Percentiles rank a stretch among this genome's conserved stretches.
Conservation (phyloP, 1,140 invertebrate genomes). For the Aphelenchoides besseyi region DNA sequence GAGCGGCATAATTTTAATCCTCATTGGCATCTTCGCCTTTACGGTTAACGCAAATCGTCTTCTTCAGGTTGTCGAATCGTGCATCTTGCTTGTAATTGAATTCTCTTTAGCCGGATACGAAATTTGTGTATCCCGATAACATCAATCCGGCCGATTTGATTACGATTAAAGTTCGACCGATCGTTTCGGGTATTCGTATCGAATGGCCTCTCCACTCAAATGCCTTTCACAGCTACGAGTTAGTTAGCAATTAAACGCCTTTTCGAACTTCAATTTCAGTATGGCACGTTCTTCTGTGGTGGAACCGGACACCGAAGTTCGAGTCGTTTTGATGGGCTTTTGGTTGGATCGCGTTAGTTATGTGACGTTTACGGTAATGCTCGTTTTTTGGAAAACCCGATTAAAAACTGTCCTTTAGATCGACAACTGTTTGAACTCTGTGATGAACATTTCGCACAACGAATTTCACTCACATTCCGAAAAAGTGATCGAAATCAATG, state of each 20-base stretch:
- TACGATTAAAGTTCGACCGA: conserved; percentile 54
- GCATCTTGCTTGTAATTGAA: neutral
- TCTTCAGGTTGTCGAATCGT: neutral
- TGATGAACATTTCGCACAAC: conserved; percentile 48
- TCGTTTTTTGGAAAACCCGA: conserved; percentile 36
- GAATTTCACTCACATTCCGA: conserved; percentile 57
- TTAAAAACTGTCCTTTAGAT: conserved; percentile 2
- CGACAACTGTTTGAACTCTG: conserved; percentile 39
- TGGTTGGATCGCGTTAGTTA: conserved; percentile 51
- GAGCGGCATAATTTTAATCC: neutral
- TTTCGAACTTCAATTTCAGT: conserved; percentile 36
- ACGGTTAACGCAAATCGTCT: too few relatives aligned
- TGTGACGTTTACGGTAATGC: conserved; percentile 52
- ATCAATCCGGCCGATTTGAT: conserved; percentile 31
- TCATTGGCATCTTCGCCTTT: neutral
- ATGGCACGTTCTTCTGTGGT: conserved; percentile 54
- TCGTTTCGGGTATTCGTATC: conserved; percentile 54
- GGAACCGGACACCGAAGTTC: conserved; percentile 44
- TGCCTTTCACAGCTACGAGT: conserved; percentile 52
- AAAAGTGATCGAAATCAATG: conserved; percentile 44
- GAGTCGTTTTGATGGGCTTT: conserved; percentile 55
- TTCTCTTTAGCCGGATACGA: conserved; percentile 15
- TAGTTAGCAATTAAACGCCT: neutral
- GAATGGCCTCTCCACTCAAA: conserved; percentile 46
- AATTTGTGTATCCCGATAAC: conserved; percentile 16